Evolutionary conservation across 2,797 vertebrate genomes (phyloP).

Genomic region (Micromesistius poutassou): DNA sequence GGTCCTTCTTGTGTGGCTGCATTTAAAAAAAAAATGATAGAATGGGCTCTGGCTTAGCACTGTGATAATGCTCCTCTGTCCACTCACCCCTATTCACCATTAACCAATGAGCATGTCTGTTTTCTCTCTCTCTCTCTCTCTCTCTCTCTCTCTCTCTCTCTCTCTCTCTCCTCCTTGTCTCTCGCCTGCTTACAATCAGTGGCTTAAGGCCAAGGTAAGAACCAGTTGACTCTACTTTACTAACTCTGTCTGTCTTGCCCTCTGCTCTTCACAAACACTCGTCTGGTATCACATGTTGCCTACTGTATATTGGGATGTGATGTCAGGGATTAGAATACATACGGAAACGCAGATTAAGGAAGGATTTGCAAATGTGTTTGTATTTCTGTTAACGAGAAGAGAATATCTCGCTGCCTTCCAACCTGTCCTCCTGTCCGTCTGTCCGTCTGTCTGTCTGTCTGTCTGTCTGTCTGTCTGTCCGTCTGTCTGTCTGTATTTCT

Average conservation of each 20-base stretch:
- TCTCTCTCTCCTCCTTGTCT: conserved; percentile 80
- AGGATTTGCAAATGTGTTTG: conserved; percentile 1
- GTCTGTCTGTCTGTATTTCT: conserved; percentile 2
- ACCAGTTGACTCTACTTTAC: conserved; percentile 71
- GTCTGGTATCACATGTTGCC: not conserved
- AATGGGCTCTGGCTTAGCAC: conserved; percentile 5
- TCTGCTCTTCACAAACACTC: not conserved
- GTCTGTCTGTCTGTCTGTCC: conserved; percentile 3
- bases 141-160: too few species aligned
- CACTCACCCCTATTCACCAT: conserved; percentile 30
- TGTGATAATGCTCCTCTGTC: conserved; percentile 6
- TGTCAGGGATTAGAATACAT: not conserved
- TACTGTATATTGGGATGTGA: not conserved
- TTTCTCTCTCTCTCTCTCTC: conserved; percentile 79
- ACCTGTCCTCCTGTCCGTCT: not conserved
- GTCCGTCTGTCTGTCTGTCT: not conserved
- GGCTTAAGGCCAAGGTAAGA: conserved; percentile 99
- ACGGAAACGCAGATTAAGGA: not conserved
- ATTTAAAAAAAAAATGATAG: not conserved
- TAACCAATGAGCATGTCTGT: conserved; percentile 52
- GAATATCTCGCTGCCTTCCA: not conserved
- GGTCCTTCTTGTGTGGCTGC: not conserved
- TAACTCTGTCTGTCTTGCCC: conserved; percentile 37
- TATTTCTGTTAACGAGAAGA: not conserved
- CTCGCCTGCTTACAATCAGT: conserved; percentile 91